Evolutionary conservation across 2,797 vertebrate genomes (phyloP).

Genomic region (Scleropages formosus): DNA sequence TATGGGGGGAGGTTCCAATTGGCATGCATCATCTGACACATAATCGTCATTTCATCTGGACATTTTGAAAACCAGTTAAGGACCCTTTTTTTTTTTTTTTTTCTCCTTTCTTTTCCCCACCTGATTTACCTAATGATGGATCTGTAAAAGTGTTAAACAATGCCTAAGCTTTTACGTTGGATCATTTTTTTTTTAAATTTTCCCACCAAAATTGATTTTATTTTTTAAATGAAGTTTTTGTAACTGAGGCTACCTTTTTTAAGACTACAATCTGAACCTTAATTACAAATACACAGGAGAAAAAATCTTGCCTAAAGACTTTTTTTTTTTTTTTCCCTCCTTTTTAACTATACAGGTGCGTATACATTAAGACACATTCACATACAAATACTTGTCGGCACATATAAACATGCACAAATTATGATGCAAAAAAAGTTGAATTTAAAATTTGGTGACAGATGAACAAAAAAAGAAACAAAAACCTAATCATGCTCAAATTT

Average conservation of each 20-base stretch:
- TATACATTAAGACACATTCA: constrained; percentile 33
- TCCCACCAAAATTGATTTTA: not conserved
- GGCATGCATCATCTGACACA: constrained; percentile 64
- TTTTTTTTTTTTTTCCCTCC: constrained; percentile 8
- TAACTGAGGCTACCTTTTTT: constrained; percentile 9
- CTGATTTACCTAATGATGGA: not conserved
- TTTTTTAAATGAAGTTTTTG: constrained; percentile 12
- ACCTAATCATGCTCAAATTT: constrained; percentile 73
- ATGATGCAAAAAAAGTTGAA: constrained; percentile 54
- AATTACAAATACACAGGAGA: no score
- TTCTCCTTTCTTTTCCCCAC: constrained; percentile 22
- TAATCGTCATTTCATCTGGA: constrained; percentile 54
- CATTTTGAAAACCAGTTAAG: constrained; percentile 53
- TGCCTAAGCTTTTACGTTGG: not conserved
- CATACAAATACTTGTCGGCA: constrained; percentile 31
- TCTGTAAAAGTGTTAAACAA: not conserved
- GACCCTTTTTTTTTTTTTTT: constrained; percentile 34
- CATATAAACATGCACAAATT: no score
- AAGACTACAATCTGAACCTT: constrained; percentile 21
- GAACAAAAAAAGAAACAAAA: constrained; percentile 59
- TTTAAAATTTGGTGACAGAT: constrained; percentile 35
- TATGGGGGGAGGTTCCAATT: constrained; percentile 66
- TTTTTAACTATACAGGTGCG: constrained; percentile 26
- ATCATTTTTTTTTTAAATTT: constrained; percentile 7
- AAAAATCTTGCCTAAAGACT: not conserved